Evolutionary conservation across 2,888 invertebrate species (phyloP).

Genomic region (Agrypnus murinus): DNA sequence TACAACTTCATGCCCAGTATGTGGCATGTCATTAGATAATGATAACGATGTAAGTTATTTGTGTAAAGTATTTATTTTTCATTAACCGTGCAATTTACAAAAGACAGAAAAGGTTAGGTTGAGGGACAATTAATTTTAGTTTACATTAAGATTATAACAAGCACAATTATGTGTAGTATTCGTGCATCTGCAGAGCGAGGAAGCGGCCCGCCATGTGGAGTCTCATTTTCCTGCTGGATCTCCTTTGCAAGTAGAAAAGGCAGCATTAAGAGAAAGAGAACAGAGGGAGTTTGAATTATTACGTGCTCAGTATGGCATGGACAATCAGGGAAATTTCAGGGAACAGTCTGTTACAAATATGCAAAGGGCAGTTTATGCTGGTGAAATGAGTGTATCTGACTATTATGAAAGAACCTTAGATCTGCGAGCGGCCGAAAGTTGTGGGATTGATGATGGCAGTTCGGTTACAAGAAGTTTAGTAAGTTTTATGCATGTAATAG

Average conservation of each 20-base stretch:
- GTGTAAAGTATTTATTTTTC: neutral
- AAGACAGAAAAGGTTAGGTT: neutral
- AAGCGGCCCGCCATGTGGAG: constrained; percentile 89
- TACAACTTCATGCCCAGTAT: constrained; percentile 70
- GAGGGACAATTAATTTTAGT: neutral
- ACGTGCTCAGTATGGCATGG: constrained; percentile 91
- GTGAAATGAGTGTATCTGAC: constrained; percentile 89
- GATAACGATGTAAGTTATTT: constrained; percentile 71
- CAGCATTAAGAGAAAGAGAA: constrained; percentile 83
- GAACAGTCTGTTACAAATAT: constrained; percentile 86
- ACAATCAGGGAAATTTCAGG: constrained; percentile 87
- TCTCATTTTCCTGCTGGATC: constrained; percentile 82
- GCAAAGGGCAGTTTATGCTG: constrained; percentile 88
- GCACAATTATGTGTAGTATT: constrained; percentile 58
- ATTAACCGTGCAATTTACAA: constrained; percentile 11
- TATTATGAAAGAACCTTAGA: constrained; percentile 89
- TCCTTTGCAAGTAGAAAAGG: constrained; percentile 72
- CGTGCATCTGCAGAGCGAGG: constrained; percentile 67
- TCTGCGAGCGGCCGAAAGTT: constrained; percentile 82
- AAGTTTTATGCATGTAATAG: too few species aligned
- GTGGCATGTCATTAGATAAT: constrained; percentile 71
- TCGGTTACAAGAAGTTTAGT: constrained; percentile 85
- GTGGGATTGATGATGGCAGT: constrained; percentile 87
- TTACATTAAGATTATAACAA: constrained; percentile 18
- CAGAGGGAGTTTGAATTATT: constrained; percentile 88